Evolutionary conservation across 2,113 vertebrate genomes (phyloP).

Genomic region (Epinephelus moara): DNA sequence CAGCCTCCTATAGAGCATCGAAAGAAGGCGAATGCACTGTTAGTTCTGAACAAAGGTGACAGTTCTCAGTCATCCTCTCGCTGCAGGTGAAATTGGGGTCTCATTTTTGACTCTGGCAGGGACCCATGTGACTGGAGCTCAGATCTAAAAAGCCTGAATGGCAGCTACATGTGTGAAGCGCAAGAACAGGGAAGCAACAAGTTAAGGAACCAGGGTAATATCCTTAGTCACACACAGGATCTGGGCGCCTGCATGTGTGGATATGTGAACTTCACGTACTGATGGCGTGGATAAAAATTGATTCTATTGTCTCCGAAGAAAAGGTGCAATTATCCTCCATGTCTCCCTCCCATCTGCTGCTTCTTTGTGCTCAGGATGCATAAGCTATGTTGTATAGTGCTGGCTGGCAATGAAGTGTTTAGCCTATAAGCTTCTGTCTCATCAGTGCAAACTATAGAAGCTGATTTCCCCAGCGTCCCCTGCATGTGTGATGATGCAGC

Average conservation of each 20-base stretch:
- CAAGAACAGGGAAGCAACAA: conserved; percentile 18
- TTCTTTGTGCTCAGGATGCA: conserved; percentile 43
- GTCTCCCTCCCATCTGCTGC: conserved; percentile 46
- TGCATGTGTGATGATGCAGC: conserved; percentile 57
- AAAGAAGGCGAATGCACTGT: conserved; percentile 49
- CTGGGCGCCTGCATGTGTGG: not conserved
- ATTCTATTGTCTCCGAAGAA: conserved; percentile 54
- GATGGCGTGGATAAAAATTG: conserved; percentile 34
- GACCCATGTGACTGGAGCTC: conserved; percentile 33
- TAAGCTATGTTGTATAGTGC: conserved; percentile 20
- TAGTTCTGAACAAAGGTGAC: conserved; percentile 67
- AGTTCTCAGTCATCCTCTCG: conserved; percentile 58
- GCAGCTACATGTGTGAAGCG: conserved; percentile 32
- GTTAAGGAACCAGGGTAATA: conserved; percentile 24
- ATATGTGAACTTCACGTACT: conserved; percentile 28
- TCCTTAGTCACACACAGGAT: not conserved
- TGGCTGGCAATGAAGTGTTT: conserved; percentile 35
- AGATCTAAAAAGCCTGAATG: conserved; percentile 42
- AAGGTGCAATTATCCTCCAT: conserved; percentile 52
- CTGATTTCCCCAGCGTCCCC: conserved; percentile 59
- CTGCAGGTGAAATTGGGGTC: conserved; percentile 72
- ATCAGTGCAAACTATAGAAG: conserved; percentile 44
- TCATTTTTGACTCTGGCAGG: conserved; percentile 40
- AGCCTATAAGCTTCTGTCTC: conserved; percentile 63
- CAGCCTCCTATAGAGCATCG: conserved; percentile 31